Conservation (phyloP, 2,797 vertebrate genomes). For the Centropyge bicolor region DNA sequence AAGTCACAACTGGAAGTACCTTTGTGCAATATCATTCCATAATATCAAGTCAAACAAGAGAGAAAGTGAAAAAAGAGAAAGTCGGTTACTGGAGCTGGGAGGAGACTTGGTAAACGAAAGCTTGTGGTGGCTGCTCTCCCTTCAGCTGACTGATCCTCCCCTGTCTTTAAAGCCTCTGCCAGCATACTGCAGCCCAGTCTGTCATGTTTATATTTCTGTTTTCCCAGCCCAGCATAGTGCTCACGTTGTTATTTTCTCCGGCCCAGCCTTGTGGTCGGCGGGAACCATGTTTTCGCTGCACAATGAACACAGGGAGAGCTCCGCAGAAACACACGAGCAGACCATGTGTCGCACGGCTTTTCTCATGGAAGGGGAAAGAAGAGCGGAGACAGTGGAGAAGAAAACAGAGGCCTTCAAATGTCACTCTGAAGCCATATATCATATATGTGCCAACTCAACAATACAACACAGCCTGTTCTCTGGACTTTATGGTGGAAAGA, state of each 20-base stretch:
- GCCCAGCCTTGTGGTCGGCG: slow-evolving; percentile 68
- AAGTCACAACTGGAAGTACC: neutral
- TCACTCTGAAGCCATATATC: slow-evolving; percentile 16
- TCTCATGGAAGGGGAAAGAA: slow-evolving; percentile 13
- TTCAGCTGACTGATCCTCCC: slow-evolving; percentile 56
- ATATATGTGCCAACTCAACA: slow-evolving; percentile 16
- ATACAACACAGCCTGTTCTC: slow-evolving; percentile 23
- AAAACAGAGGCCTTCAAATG: slow-evolving; percentile 1
- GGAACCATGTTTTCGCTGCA: slow-evolving; percentile 55
- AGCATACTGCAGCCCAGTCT: slow-evolving; percentile 50
- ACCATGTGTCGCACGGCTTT: slow-evolving; percentile 43
- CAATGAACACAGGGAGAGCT: slow-evolving; percentile 37
- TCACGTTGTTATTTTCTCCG: slow-evolving; percentile 77
- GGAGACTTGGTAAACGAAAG: slow-evolving; percentile 39
- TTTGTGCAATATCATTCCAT: neutral
- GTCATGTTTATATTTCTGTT: slow-evolving; percentile 76
- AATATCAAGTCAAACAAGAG: neutral
- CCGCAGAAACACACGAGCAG: slow-evolving; percentile 11
- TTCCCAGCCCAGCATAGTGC: slow-evolving; percentile 60
- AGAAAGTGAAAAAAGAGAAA: neutral
- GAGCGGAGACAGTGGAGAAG: neutral
- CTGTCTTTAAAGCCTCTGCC: slow-evolving; percentile 60
- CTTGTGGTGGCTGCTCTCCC: slow-evolving; percentile 37
- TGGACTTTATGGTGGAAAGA: slow-evolving; percentile 5
- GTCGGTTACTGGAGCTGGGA: slow-evolving; percentile 30